Evolutionary conservation across 2,888 invertebrate genomes (phyloP), one percentile per base, ranked within the genome.

Genomic region (Galeopsomyia nigrocyanea): DNA sequence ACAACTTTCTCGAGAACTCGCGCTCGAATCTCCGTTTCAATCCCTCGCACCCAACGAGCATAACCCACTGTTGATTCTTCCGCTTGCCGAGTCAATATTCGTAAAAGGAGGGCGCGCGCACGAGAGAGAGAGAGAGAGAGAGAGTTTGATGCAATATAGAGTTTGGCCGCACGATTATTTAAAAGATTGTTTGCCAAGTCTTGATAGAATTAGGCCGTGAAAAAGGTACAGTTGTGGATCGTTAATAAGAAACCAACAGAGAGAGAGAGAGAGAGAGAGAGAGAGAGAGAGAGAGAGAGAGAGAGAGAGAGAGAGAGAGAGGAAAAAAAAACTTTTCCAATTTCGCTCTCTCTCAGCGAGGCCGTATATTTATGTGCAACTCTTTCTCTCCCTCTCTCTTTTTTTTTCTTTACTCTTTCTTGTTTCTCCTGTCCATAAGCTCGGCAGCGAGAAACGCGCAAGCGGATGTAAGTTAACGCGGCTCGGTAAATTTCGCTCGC

Each of bases 321-420:
- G 60, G 64, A 65, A 68, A 62, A 71, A 74, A 71, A 79, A 82
- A 81, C 80, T 80, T 82, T 83, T 80, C 79, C 82, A 82, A 82
- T 83, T 83, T 81, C 19, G 49, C 39, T 47, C 60, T 66, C 9
- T 64, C 50, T 31, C 14, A 2, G 2, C 5, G 13, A 39, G 13
- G 39, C 39, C 39, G 7, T 39, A 39, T 39, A 39, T 39, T 39
- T 39, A 51, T 51, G 19, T 19, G 17, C 51, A 19, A 6, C 31
- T 56, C 39, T 47, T 65, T 61, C 6, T 65, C 31, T 31, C 14
- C 5, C 14, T 26, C 16, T 21, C 13, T 16, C n/a, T 9, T n/a
- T 50, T 58, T 68, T 22, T 61, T 46, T 57, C 14, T 26, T 62
- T 26, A n/a, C n/a, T 16, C n/a, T 14, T 17, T 19, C 53, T 21